A percentile compares a stretch with the other conserved stretches of the same genome.
Conservation (phyloP, 2,888 invertebrate species). For the Drosophila neutralis region DNA sequence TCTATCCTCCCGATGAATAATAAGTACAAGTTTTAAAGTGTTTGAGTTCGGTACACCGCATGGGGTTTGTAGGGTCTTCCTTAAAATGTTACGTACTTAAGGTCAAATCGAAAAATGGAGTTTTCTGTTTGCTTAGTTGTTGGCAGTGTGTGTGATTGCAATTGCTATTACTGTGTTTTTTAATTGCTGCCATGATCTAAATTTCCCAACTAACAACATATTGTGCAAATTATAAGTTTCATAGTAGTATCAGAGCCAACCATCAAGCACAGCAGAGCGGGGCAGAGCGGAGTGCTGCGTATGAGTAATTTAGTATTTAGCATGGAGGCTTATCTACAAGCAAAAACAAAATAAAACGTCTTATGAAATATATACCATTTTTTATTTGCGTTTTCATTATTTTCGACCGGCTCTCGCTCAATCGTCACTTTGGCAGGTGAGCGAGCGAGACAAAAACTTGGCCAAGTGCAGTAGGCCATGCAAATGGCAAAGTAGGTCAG, state of each 20-base stretch:
- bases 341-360: slow-evolving; percentile 29
- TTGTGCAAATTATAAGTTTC: slow-evolving; percentile 55
- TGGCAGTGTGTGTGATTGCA: slow-evolving; percentile 17
- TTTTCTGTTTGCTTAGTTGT: slow-evolving; percentile 25
- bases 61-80: background rate
- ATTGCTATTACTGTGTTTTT: slow-evolving; percentile 67
- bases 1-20: background rate
- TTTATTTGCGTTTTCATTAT: slow-evolving; percentile 32
- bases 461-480: slow-evolving; percentile 86
- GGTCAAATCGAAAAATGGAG: background rate
- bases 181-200: slow-evolving; percentile 78
- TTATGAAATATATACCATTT: slow-evolving; percentile 30
- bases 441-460: slow-evolving; percentile 84
- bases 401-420: slow-evolving; percentile 29
- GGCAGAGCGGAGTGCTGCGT: slow-evolving; percentile 29
- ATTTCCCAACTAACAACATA: slow-evolving; percentile 74
- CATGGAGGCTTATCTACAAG: slow-evolving; percentile 37
- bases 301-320: slow-evolving; percentile 48
- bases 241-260: slow-evolving; percentile 7
- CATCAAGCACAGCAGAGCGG: background rate
- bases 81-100: background rate
- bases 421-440: slow-evolving; percentile 20
- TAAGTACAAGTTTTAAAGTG: background rate
- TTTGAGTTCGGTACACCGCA: background rate
- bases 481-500: slow-evolving; percentile 84